Conservation (phyloP, 2,888 invertebrate species). For the Pseudococcus viburni region DNA sequence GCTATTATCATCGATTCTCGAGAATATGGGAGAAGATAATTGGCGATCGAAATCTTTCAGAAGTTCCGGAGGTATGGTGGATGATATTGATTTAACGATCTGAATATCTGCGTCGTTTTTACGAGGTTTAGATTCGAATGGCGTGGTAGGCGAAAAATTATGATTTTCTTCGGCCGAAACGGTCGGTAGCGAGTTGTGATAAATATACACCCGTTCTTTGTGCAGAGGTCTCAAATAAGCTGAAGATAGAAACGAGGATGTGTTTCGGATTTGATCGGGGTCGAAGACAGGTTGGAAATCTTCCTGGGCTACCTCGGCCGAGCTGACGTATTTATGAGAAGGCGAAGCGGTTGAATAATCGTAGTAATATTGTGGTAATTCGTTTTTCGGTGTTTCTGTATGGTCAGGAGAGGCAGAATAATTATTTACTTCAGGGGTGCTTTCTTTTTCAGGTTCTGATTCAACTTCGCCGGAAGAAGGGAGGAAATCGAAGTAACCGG, state of each 20-base stretch:
- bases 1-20: conserved; percentile 1
- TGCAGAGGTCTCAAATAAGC: conserved; percentile 61
- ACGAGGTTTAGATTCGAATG: not conserved
- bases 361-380: conserved; percentile 59
- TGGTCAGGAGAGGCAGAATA: not conserved
- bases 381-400: not conserved
- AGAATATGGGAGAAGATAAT: conserved; percentile 43
- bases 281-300: not conserved
- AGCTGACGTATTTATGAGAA: conserved; percentile 51
- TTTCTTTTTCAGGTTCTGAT: conserved; percentile 4
- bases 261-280: conserved; percentile 41
- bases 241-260: conserved; percentile 37
- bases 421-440: not conserved
- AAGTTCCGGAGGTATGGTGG: conserved; percentile 63
- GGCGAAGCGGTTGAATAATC: conserved; percentile 61
- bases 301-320: conserved; percentile 41
- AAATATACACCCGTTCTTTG: conserved; percentile 66
- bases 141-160: not conserved
- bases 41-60: conserved; percentile 62
- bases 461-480: conserved; percentile 26
- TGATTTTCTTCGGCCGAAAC: conserved; percentile 18
- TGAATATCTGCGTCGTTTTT: conserved; percentile 46
- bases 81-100: conserved; percentile 62
- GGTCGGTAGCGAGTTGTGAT: conserved; percentile 63
- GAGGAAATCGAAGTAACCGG: conserved; percentile 64